Conservation (phyloP, 2,113 vertebrate species). For the Odobenus rosmarus region DNA sequence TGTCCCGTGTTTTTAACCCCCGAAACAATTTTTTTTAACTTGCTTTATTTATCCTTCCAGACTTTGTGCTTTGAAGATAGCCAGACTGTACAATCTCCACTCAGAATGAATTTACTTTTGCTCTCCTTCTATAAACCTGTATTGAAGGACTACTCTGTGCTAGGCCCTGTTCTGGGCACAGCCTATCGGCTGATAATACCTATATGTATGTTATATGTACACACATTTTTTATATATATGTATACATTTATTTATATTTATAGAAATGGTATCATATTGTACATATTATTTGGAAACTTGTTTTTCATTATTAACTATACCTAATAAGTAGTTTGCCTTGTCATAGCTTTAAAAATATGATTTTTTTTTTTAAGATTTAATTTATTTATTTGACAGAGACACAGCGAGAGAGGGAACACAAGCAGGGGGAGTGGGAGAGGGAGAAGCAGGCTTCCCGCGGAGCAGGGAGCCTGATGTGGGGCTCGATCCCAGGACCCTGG, state of each 20-base stretch:
- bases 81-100: not conserved
- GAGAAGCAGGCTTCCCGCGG: too few relatives aligned
- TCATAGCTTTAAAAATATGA: not conserved
- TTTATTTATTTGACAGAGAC: too few relatives aligned
- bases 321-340: not conserved
- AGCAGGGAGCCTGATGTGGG: too few relatives aligned
- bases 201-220: not conserved
- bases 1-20: not conserved
- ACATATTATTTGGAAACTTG: constrained; percentile 17
- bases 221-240: not conserved
- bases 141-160: not conserved
- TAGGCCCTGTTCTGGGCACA: not conserved
- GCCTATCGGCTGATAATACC: not conserved
- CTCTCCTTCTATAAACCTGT: not conserved
- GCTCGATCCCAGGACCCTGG: too few relatives aligned
- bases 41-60: not conserved
- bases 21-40: not conserved
- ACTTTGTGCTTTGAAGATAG: constrained; percentile 16
- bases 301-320: not conserved
- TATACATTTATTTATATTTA: constrained; percentile 34
- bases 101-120: not conserved
- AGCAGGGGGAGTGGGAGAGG: too few relatives aligned
- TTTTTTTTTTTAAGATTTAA: not conserved
- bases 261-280: not conserved
- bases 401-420: too few relatives aligned